These are phyloP conservation scores for Premnoplex brunnescens DNA, from an alignment of 2,797 vertebrate genomes.

Conservation along the genomic window DNA sequence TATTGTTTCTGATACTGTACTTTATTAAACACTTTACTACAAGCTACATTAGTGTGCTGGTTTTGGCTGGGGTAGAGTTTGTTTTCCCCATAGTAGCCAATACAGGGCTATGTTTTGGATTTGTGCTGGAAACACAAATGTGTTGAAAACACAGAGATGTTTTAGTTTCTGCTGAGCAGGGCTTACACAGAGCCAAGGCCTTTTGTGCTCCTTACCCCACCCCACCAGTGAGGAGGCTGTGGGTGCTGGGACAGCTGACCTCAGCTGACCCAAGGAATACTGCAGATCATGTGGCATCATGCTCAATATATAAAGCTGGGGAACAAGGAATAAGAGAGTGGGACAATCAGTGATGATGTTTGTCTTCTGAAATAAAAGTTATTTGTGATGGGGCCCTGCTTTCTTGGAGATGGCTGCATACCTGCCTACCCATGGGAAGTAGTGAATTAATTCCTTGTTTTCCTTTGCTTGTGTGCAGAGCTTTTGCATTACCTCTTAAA, in stretches of 20 bases:
- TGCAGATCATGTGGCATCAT: neutral
- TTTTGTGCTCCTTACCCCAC: neutral
- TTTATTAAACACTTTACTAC: slow-evolving; percentile 76
- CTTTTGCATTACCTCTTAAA: neutral
- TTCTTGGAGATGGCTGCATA: neutral
- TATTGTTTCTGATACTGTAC: slow-evolving; percentile 67
- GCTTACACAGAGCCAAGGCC: neutral
- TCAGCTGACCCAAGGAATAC: neutral
- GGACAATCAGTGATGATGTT: accelerated
- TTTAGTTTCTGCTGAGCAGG: neutral
- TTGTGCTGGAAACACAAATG: neutral
- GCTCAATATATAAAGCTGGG: too few relatives aligned
- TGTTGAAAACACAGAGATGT: neutral
- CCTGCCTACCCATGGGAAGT: neutral
- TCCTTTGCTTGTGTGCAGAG: neutral
- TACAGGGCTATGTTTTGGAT: neutral
- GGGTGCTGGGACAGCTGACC: neutral
- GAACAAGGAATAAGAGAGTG: neutral
- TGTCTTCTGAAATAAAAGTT: neutral
- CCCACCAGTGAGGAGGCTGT: neutral
- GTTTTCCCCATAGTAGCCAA: neutral
- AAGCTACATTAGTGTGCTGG: slow-evolving; percentile 34
- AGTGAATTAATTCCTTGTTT: neutral
- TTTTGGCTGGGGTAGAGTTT: neutral
- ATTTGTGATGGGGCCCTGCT: neutral